Conservation (phyloP, 2,113 vertebrate genomes). For the Vimba vimba region DNA sequence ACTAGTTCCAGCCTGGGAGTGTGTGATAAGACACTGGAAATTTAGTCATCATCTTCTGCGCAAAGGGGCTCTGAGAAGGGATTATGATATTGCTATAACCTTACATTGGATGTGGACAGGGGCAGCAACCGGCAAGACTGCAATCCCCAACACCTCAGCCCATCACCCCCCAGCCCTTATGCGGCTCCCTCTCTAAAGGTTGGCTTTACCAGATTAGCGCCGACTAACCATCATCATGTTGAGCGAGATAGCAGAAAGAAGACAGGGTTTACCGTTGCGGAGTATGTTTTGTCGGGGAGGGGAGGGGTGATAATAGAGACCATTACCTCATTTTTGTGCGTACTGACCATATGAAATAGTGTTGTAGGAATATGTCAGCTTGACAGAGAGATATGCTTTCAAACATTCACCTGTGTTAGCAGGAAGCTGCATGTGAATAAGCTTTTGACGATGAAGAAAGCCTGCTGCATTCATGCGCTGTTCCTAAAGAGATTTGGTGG, state of each 20-base stretch:
- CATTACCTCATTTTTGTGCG: constrained; percentile 65
- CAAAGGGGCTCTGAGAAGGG: constrained; percentile 89
- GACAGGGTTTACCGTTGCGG: constrained; percentile 71
- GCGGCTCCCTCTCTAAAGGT: constrained; percentile 70
- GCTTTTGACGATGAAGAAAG: constrained; percentile 3
- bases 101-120: constrained; percentile 92
- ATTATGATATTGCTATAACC: constrained; percentile 96
- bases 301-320: constrained; percentile 67
- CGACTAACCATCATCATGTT: constrained; percentile 73
- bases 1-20: constrained; percentile 93
- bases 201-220: constrained; percentile 83
- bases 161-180: constrained; percentile 61
- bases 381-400: constrained; percentile 58
- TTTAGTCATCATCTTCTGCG: constrained; percentile 93
- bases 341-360: constrained; percentile 53
- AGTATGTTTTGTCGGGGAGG: constrained; percentile 71
- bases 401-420: constrained; percentile 1
- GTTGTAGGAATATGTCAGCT: constrained; percentile 39
- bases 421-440: constrained; percentile 31
- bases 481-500: constrained; percentile 7
- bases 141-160: constrained; percentile 75
- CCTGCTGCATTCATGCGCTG: not conserved
- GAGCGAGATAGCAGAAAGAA: constrained; percentile 72
- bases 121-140: constrained; percentile 75
- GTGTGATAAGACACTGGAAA: constrained; percentile 99